Evolutionary conservation across 2,888 invertebrate species (phyloP).

Genomic region (Protonemura montana): DNA sequence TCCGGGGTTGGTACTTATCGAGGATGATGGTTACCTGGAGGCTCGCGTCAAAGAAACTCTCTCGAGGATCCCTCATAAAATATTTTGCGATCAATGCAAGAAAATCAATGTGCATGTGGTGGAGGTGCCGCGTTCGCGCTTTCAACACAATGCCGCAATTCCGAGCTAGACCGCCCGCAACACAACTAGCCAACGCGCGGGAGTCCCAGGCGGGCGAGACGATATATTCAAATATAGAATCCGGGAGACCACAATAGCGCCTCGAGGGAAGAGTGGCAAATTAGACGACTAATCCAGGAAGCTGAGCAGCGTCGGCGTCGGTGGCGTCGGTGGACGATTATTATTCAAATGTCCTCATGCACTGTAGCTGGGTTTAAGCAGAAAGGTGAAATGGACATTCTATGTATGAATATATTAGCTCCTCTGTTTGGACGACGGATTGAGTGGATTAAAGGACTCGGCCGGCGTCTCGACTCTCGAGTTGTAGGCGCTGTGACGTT

Average conservation of each 20-base stretch:
- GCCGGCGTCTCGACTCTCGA: neutral
- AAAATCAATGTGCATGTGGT: neutral
- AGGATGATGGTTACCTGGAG: too few relatives aligned
- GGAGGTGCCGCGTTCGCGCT: neutral
- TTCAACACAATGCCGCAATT: neutral
- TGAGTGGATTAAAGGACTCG: slow-evolving; percentile 4
- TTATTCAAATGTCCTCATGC: slow-evolving; percentile 32
- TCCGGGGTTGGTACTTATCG: too few relatives aligned
- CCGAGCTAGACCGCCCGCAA: neutral
- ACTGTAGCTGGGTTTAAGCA: slow-evolving; percentile 19
- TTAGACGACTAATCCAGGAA: slow-evolving; percentile 36
- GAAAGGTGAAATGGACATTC: slow-evolving; percentile 30
- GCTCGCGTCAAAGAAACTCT: too few relatives aligned
- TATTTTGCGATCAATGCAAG: neutral
- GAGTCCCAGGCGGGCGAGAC: neutral
- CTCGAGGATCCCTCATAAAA: neutral
- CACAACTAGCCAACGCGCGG: neutral
- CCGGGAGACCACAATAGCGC: slow-evolving; percentile 1
- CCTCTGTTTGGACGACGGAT: slow-evolving; percentile 1
- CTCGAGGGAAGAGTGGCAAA: slow-evolving; percentile 30
- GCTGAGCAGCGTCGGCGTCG: neutral
- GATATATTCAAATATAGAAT: slow-evolving; percentile 31
- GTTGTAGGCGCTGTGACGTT: neutral
- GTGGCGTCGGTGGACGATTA: slow-evolving; percentile 9
- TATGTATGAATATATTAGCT: slow-evolving; percentile 30